Evolutionary conservation across 2,888 invertebrate genomes (phyloP), one percentile per base, ranked within the genome.

Genomic region (Lymantria monacha): DNA sequence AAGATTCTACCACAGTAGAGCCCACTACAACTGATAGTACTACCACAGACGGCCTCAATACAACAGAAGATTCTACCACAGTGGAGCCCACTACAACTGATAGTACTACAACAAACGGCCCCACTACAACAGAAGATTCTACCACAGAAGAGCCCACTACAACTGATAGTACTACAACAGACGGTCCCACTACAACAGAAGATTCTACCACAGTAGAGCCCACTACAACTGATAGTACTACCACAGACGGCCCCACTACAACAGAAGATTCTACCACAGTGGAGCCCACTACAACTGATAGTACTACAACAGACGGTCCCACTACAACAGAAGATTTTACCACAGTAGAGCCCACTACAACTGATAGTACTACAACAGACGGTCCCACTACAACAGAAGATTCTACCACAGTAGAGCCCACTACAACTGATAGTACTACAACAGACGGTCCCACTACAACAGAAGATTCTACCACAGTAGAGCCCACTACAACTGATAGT

Each of bases 111-210:
- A 45, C 38, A 7, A 37, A 14, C 1, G 46, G 7, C 3, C 7
- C 13, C 8, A 49, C 50, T 0, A 52, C 52, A 7, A 48, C 42
- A 3, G 31, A 30, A 15, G 7, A 7, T 40, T 13, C 40, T 3
- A 42, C 60, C 0, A 54, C 50, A 3, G 42, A 44, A 10, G 37
- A 3, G 7, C 30, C 51, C 0, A 44, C 44, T 0, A 49, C 48
- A 0, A 48, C 52, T 0, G 37, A 50, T 7, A 38, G 22, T n/a
- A 10, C 46, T 12, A 30, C 41, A 8, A 41, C 44, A 9, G 8
- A 36, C 1, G 15, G n/a, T 1, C 7, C 11, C 9, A 31, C 42
- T 9, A n/a, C 10, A 10, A 31, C 40, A 12, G 50, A 50, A 8
- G n/a, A 13, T 0, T 11, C 14, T 15, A 44, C 45, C 9, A 45